These are phyloP conservation scores for Tylochromis polylepis DNA, from an alignment of 2,113 vertebrate genomes.

Conservation along the genomic window DNA sequence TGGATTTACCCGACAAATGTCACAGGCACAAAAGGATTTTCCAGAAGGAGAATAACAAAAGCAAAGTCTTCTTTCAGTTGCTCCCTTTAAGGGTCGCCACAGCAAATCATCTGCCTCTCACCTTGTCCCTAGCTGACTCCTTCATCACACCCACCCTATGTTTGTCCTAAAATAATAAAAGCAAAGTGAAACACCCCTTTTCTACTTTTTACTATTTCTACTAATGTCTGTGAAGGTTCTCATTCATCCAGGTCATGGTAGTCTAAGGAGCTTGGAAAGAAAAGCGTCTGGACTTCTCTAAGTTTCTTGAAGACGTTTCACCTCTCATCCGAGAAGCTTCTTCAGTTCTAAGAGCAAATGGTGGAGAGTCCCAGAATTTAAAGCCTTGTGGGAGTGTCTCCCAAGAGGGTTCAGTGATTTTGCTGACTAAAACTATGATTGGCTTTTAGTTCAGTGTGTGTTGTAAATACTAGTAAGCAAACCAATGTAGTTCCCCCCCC, in stretches of 20 bases:
- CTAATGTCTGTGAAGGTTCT: too few relatives aligned
- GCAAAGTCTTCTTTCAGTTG: background rate
- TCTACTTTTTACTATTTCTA: background rate
- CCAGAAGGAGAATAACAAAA: background rate
- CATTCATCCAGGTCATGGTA: too few relatives aligned
- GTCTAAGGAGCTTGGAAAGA: too few relatives aligned
- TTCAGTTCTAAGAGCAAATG: too few relatives aligned
- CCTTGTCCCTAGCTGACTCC: background rate
- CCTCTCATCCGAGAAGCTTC: too few relatives aligned
- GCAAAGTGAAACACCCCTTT: background rate
- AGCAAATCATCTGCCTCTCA: background rate
- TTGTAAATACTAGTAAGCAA: background rate
- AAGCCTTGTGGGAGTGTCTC: too few relatives aligned
- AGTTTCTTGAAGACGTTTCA: too few relatives aligned
- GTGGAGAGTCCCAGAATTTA: too few relatives aligned
- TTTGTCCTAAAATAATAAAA: background rate
- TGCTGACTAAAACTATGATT: background rate
- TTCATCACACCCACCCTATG: background rate
- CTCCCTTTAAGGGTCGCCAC: background rate
- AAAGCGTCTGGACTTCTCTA: too few relatives aligned
- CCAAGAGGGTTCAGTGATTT: background rate
- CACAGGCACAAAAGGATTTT: background rate
- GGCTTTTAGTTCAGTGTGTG: background rate
- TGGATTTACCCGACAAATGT: background rate
- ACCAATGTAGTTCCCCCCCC: too few relatives aligned